Conservation (phyloP, 2,888 invertebrate species). For the Saturnia pavonia region DNA sequence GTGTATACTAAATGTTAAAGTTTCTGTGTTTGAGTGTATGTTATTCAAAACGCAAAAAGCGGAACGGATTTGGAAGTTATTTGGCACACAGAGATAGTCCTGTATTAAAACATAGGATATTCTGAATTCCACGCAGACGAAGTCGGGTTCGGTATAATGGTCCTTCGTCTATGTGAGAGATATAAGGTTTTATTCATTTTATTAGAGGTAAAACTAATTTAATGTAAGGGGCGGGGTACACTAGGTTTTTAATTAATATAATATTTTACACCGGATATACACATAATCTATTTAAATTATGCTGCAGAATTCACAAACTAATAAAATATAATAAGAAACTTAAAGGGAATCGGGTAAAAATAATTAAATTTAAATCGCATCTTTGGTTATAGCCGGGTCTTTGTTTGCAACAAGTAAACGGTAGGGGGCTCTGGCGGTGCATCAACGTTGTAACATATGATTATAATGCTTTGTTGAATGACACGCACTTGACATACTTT, state of each 20-base stretch:
- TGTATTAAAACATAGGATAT: no score
- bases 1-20: no score
- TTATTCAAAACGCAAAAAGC: no score
- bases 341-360: background rate
- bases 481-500: slow-evolving; percentile 32
- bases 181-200: background rate
- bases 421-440: slow-evolving; percentile 25
- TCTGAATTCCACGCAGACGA: no score
- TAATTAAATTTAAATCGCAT: background rate
- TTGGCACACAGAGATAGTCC: no score
- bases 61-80: no score
- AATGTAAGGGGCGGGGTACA: background rate
- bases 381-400: background rate
- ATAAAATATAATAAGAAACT: background rate
- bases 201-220: background rate
- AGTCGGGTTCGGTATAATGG: no score
- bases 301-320: background rate
- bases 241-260: background rate
- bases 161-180: background rate
- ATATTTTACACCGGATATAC: background rate
- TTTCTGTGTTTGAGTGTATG: no score
- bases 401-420: slow-evolving; percentile 15
- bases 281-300: background rate
- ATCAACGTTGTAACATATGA: slow-evolving; percentile 25
- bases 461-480: slow-evolving; percentile 25